phyloP scores from a whole-genome alignment of 2,113 vertebrate genomes.

The Sterna hirundo region DNA sequence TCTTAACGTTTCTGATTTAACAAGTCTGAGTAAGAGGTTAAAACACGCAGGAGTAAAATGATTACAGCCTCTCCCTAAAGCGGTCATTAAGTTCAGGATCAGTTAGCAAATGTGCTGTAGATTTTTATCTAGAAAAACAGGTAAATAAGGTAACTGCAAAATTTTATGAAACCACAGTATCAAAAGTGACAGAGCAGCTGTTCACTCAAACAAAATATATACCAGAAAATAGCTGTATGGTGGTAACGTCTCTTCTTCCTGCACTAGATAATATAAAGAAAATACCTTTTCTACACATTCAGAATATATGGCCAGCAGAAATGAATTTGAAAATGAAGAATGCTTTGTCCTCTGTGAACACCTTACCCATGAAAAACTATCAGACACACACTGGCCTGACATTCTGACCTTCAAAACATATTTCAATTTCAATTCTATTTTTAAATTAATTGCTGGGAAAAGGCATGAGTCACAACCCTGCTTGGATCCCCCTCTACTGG shows the following conservation, averaged over 20 bases:
- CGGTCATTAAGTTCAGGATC: background rate
- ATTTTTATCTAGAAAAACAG: slow-evolving; percentile 1
- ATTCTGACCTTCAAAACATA: slow-evolving; percentile 15
- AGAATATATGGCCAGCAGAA: background rate
- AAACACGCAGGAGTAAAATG: background rate
- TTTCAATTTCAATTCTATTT: slow-evolving; percentile 59
- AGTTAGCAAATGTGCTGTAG: background rate
- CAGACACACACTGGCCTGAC: background rate
- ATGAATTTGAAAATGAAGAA: background rate
- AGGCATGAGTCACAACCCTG: slow-evolving; percentile 44
- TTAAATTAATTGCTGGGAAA: slow-evolving; percentile 57
- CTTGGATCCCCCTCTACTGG: slow-evolving; percentile 29
- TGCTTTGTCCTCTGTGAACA: background rate
- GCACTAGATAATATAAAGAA: background rate
- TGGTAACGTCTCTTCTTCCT: background rate
- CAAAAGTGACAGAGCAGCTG: background rate
- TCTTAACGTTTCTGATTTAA: background rate
- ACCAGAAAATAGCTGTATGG: background rate
- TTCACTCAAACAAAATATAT: background rate
- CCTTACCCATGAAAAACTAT: background rate
- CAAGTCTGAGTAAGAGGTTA: background rate
- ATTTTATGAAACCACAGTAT: background rate
- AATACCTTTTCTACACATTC: background rate
- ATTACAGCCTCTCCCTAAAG: slow-evolving; percentile 21
- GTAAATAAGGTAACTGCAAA: background rate